Evolutionary conservation across 2,797 vertebrate genomes (phyloP), one percentile per base, ranked within the genome.

Genomic region (Chaetophractus vellerosus): DNA sequence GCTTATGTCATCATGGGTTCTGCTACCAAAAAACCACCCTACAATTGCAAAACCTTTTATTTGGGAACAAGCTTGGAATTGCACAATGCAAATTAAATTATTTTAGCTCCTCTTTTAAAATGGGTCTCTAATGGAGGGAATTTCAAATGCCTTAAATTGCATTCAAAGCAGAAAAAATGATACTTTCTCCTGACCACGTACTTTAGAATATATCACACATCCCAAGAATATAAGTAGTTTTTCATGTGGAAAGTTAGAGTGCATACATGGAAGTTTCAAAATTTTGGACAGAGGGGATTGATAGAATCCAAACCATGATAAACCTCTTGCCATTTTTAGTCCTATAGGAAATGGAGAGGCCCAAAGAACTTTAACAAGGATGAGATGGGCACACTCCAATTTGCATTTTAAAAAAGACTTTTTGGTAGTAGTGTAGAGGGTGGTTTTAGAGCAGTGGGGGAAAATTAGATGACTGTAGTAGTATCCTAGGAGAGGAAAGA

Each of bases 71-170:
- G 81, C 6, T 59, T 57, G n/a, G 75, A 76, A 63, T 86, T 83
- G 52, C 50, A 57, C 23, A 69, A 7, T 88, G 18, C n/a, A 50
- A 61, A 36, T 93, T 91, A 9, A 69, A 61, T 83, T 80, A 38
- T 93, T 90, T 69, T 93, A 88, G 55, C 26, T 68, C 6, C 28
- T 66, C 12, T 94, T 82, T 88, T 76, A 71, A 74, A 88, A 52
- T 72, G 80, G 59, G 33, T 88, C 87, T 88, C 63, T 83, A 82
- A 10, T 74, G 10, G 28, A 28, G 45, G 28, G 31, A 61, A 83
- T 93, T 85, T 94, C 69, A 89, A 21, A 57, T 74, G 48, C 18
- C 28, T 91, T 94, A 48, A 63, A 68, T 82, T 66, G 61, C 31
- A 88, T 63, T 76, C 18, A 86, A 36, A 16, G 50, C 18, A 68